Percentiles rank a stretch among this genome's conserved stretches.
These are phyloP conservation scores for Dastarcus helophoroides DNA, from an alignment of 2,888 invertebrate species.

Conservation along the genomic window DNA sequence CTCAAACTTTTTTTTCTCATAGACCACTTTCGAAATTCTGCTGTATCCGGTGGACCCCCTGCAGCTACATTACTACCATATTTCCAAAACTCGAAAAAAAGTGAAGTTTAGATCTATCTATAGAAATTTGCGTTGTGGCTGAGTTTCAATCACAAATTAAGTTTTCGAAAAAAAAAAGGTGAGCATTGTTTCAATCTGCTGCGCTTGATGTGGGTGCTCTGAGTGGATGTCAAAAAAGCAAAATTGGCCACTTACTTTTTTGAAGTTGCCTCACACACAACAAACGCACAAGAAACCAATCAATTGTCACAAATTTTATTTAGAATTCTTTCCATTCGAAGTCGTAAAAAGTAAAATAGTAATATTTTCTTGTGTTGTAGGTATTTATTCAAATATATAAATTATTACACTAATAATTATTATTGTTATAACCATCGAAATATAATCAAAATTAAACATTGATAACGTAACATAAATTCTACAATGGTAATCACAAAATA, in stretches of 20 bases:
- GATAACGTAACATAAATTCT: too few species aligned
- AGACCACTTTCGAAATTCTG: constrained; percentile 2
- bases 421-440: too few species aligned
- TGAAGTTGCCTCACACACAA: too few species aligned
- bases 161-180: constrained; percentile 5
- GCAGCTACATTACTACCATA: constrained; percentile 6
- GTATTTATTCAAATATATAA: too few species aligned
- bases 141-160: constrained; percentile 6
- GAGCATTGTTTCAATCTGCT: constrained; percentile 4
- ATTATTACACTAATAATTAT: too few species aligned
- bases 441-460: too few species aligned
- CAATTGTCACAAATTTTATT: constrained; percentile 4
- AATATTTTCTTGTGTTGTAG: too few species aligned
- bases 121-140: constrained; percentile 5
- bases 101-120: constrained; percentile 6
- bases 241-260: constrained; percentile 4
- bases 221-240: constrained; percentile 7
- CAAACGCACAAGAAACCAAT: constrained; percentile 1
- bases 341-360: not conserved
- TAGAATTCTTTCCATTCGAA: constrained; percentile 2
- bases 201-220: constrained; percentile 4
- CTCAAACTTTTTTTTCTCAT: not conserved
- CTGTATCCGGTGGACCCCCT: constrained; percentile 7
- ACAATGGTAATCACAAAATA: too few species aligned
- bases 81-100: constrained; percentile 5